Conservation (phyloP, 2,113 vertebrate genomes). For the Rattus rattus region DNA sequence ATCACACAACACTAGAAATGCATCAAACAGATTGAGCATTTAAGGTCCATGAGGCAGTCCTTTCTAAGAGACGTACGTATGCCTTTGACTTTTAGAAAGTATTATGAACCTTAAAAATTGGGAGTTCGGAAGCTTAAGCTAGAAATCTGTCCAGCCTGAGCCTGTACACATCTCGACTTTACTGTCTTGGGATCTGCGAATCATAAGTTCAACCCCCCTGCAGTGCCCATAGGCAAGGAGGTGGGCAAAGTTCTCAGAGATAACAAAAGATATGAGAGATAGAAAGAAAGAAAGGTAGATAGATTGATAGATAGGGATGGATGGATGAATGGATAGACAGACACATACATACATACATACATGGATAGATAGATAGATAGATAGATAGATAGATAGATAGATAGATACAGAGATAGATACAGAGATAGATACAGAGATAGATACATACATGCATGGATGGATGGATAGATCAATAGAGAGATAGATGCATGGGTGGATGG, state of each 20-base stretch:
- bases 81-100: conserved; percentile 17
- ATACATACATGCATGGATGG: too few species aligned
- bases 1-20: neutral
- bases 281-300: neutral
- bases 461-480: too few species aligned
- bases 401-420: too few species aligned
- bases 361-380: too few species aligned
- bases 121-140: neutral
- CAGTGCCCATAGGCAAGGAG: neutral
- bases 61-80: neutral
- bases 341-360: too few species aligned
- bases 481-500: too few species aligned
- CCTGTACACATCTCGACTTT: neutral
- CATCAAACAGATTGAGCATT: neutral
- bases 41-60: neutral
- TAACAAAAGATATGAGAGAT: neutral
- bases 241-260: neutral
- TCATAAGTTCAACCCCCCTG: too few species aligned
- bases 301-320: too few species aligned
- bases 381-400: too few species aligned
- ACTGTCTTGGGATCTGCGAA: neutral
- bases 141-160: neutral
- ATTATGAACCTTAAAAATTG: neutral
- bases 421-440: too few species aligned
- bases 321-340: too few species aligned